These are phyloP conservation scores for Panorpa germanica DNA, from an alignment of 2,888 invertebrate genomes.

Conservation along the genomic window DNA sequence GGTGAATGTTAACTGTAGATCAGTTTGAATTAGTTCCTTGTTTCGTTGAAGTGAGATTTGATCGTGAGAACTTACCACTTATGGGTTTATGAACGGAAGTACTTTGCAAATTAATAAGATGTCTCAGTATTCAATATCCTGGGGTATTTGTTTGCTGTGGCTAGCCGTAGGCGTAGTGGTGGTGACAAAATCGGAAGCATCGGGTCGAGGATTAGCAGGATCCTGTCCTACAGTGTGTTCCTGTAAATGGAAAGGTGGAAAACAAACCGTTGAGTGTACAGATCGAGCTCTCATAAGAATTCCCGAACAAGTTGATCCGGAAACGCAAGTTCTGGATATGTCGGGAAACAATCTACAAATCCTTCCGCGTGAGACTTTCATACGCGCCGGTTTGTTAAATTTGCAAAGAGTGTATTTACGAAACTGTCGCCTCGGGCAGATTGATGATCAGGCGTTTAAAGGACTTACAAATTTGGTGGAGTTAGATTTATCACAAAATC, in stretches of 20 bases:
- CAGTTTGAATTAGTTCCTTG: no score
- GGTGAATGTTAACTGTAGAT: no score
- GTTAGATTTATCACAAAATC: slow-evolving; percentile 71
- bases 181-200: no score
- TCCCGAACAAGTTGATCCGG: slow-evolving; percentile 70
- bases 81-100: no score
- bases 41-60: no score
- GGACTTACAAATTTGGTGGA: slow-evolving; percentile 80
- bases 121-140: no score
- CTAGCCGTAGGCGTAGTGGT: no score
- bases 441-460: slow-evolving; percentile 67
- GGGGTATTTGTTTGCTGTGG: no score
- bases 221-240: slow-evolving; percentile 60
- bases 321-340: slow-evolving; percentile 79
- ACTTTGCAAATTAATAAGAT: no score
- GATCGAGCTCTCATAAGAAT: slow-evolving; percentile 66
- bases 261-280: slow-evolving; percentile 81
- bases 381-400: slow-evolving; percentile 62
- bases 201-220: slow-evolving; percentile 29
- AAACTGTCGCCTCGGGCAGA: slow-evolving; percentile 68
- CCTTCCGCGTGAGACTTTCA: slow-evolving; percentile 65
- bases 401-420: slow-evolving; percentile 72
- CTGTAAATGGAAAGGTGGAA: slow-evolving; percentile 90
- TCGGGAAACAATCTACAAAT: slow-evolving; percentile 75
- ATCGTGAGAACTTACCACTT: no score